Conservation (phyloP, 2,113 vertebrate genomes). For the Corythaixoides concolor region DNA sequence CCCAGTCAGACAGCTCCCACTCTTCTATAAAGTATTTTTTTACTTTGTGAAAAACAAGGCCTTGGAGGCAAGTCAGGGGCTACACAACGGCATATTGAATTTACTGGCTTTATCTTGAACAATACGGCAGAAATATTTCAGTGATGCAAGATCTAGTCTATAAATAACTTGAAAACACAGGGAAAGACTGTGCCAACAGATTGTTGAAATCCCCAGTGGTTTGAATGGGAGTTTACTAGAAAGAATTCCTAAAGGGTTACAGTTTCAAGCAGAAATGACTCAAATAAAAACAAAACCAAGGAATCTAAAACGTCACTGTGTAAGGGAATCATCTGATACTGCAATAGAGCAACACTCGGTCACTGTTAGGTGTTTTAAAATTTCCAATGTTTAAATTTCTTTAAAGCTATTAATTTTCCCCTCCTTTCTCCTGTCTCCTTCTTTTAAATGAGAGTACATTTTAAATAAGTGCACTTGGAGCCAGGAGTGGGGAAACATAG, state of each 20-base stretch:
- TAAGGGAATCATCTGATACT: neutral
- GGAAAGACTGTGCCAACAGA: slow-evolving; percentile 32
- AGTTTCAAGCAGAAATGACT: neutral
- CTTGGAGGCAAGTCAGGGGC: slow-evolving; percentile 37
- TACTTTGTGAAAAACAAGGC: slow-evolving; percentile 36
- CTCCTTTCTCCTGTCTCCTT: neutral
- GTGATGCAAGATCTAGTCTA: slow-evolving; percentile 28
- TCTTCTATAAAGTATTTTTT: slow-evolving; percentile 34
- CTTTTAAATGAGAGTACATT: neutral
- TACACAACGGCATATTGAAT: slow-evolving; percentile 26
- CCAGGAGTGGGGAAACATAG: neutral
- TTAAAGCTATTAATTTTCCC: fast-evolving
- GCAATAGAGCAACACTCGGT: neutral
- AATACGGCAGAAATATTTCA: slow-evolving; percentile 51
- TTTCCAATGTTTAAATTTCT: neutral
- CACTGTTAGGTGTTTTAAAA: neutral
- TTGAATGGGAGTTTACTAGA: slow-evolving; percentile 35
- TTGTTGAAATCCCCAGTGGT: slow-evolving; percentile 37
- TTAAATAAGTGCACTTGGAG: fast-evolving
- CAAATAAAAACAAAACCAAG: neutral
- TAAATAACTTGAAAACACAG: neutral
- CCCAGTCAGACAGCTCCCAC: slow-evolving; percentile 7
- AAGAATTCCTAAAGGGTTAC: slow-evolving; percentile 36
- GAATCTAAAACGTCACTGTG: neutral
- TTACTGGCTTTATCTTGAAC: slow-evolving; percentile 35